Base-by-base conservation (phyloP, 1,140 invertebrate genomes). In the Microplitis mediator region DNA sequence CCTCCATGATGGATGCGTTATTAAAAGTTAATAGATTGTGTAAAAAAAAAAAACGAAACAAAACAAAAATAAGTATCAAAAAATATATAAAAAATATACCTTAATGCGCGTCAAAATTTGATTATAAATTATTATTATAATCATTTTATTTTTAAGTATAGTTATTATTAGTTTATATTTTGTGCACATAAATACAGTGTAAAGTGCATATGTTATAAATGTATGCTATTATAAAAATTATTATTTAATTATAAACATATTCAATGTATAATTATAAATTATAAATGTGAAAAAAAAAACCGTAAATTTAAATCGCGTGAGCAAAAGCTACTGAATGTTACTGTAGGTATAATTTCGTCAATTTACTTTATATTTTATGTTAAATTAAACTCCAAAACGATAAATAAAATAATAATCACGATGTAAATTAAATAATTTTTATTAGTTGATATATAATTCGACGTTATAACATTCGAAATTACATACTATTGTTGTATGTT, bases 401-500 rank as follows among this genome's bases (percentile, higher is more conserved):
- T 13, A 5, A 61, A 31, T 14, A 31, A 23, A 11, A 61, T 31
- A 31, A 61, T 31, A 64, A 50, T 51, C 45, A 16, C 14, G 6
- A 50, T 4, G n/a, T 64, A 74, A 75, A 76, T 66, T 62, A 9
- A 45, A 76, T 74, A 78, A 74, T 70, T 77, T 80, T 74, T 76
- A 76, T 78, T 75, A 75, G 76, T 79, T 78, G 78, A 79, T 78
- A 74, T 79, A n/a, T 80, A 77, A 82, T 77, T 72, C 72, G 81
- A 77, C 78, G 34, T 65, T 4, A 83, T 78, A 71, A 78, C 74
- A 79, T 75, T 79, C 77, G 70, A 78, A 77, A 80, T 80, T 79
- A 76, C 79, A 78, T 82, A 81, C 77, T 79, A 77, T 77, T 82
- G 81, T 84, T 82, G 80, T 84, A 81, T 82, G 78, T 81, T 84